Evolutionary conservation across 2,113 vertebrate genomes (phyloP), one percentile per base, ranked within the genome.

Genomic region (Addax nasomaculatus): DNA sequence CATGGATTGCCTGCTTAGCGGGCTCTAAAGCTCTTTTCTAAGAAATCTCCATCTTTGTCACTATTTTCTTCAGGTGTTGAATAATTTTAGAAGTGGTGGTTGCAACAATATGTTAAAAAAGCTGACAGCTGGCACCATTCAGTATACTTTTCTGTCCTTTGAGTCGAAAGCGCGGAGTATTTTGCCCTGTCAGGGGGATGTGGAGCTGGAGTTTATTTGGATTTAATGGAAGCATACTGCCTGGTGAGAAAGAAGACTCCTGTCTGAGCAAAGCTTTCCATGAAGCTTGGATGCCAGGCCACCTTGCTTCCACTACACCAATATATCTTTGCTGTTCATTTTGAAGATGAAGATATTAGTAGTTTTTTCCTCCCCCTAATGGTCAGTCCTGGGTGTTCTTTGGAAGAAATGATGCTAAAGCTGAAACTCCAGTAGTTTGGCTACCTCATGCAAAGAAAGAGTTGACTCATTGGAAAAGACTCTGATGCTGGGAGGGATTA

Each of bases 31-130:
- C 10, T 95, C 67, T 94, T 97, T 97, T 84, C 98, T 93, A 94
- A 98, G 84, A 97, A 96, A 95, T 98, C 73, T 95, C 15, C 43
- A 89, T 86, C 84, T 98, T 95, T 93, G 90, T 97, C 89, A 96
- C 43, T 96, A 10, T 97, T 98, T 98, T 47, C 98, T 98, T 92
- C 58, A 87, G 51, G 73, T 96, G 51, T 96, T 98, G 97, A 98
- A 98, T 98, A 98, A 97, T 98, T 98, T 97, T 95, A 94, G 95
- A 97, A 97, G 80, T 91, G 88, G 70, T 45, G 88, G 23, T 87
- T 98, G 21, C 67, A 97, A 88, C 73, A 93, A 51, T 96, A 93
- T 49, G 33, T 92, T 57, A 88, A 93, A 79, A 45, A 23, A 83
- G 2, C 33, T 16, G 49, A 95, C 91, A 97, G 55, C 88, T 97